A percentile compares a stretch with the other conserved stretches of the same genome.
phyloP scores from a whole-genome alignment of 1,140 invertebrate genomes.

The Brachionus rotundiformis region DNA sequence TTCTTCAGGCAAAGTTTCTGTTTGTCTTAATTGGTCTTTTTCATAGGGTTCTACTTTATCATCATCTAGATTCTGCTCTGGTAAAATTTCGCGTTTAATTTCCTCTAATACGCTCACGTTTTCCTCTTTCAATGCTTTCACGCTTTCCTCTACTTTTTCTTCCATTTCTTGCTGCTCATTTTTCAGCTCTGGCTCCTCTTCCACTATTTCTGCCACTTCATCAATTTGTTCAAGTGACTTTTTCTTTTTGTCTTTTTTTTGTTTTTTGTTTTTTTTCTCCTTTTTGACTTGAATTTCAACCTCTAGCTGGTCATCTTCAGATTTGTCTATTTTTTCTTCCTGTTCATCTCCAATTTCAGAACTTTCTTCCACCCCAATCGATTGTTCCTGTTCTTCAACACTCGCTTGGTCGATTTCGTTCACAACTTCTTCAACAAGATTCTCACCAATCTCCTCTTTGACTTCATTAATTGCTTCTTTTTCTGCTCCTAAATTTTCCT shows the following conservation, averaged over 20 bases:
- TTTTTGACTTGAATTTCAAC: neutral
- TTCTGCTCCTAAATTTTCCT: neutral
- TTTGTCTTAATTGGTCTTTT: neutral
- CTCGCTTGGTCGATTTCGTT: slow-evolving; percentile 14
- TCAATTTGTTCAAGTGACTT: no score
- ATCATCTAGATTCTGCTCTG: neutral
- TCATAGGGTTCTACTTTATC: neutral
- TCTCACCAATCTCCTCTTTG: neutral
- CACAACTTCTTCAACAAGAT: neutral
- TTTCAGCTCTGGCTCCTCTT: no score
- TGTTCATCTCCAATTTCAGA: neutral
- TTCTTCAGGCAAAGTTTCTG: neutral
- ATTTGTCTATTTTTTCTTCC: neutral
- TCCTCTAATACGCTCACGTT: neutral
- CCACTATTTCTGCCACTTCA: no score
- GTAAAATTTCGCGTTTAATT: neutral
- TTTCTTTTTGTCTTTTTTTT: neutral
- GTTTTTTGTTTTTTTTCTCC: neutral
- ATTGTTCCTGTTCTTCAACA: no score
- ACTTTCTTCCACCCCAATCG: neutral
- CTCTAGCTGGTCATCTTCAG: neutral
- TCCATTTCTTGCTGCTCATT: neutral
- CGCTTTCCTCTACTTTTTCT: neutral
- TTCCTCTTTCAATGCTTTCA: neutral
- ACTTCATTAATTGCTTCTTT: neutral